Evolutionary conservation across 1,140 invertebrate species (phyloP).

Genomic region (Stegodyphus mimosarum): DNA sequence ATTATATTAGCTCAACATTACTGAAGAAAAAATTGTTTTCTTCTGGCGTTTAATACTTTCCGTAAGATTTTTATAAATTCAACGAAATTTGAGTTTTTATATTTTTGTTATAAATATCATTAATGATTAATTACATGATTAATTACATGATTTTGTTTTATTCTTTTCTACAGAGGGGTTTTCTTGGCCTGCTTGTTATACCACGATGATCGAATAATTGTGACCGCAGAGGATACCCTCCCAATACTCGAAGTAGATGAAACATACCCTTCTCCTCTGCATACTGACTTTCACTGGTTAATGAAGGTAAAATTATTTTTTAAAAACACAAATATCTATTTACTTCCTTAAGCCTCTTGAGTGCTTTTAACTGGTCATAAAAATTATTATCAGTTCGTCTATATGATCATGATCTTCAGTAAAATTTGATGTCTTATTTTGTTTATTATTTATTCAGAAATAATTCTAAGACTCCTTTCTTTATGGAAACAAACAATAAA

Average conservation of each 20-base stretch:
- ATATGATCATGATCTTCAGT: neutral
- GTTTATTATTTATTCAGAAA: too few relatives aligned
- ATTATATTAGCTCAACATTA: too few relatives aligned
- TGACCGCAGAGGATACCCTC: slow-evolving; percentile 95
- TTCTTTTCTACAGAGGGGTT: slow-evolving; percentile 77
- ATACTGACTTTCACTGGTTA: slow-evolving; percentile 96
- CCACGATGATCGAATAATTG: slow-evolving; percentile 92
- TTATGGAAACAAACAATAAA: too few relatives aligned
- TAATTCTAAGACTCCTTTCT: too few relatives aligned
- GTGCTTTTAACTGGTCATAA: neutral
- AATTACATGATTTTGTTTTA: neutral
- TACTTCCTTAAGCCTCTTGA: neutral
- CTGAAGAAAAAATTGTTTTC: too few relatives aligned
- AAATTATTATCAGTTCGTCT: neutral
- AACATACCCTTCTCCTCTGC: slow-evolving; percentile 88
- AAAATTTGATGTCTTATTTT: too few relatives aligned
- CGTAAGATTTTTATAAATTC: too few relatives aligned
- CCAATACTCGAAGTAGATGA: slow-evolving; percentile 97
- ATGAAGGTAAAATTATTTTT: slow-evolving; percentile 81
- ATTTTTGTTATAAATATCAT: too few relatives aligned
- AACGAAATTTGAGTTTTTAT: too few relatives aligned
- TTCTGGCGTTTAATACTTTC: too few relatives aligned
- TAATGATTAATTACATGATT: too few relatives aligned
- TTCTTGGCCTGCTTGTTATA: slow-evolving; percentile 92
- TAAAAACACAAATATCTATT: neutral